These are phyloP conservation scores for Eupsittula cactorum DNA, from an alignment of 2,113 vertebrate genomes.

Conservation along the genomic window DNA sequence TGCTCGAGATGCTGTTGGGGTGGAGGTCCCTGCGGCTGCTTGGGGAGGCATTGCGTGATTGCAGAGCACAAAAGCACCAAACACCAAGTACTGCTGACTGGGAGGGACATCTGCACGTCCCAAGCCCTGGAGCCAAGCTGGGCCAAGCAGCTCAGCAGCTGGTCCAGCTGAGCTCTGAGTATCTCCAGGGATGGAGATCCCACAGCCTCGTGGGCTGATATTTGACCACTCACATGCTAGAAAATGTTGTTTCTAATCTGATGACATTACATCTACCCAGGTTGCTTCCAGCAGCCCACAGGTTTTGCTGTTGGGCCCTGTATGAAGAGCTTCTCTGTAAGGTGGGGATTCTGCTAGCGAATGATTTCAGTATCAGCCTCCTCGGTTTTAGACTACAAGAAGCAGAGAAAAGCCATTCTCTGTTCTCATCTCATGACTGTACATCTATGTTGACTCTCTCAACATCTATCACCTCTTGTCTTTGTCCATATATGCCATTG, in stretches of 20 bases:
- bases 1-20: background rate
- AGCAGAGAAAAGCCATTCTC: background rate
- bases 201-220: background rate
- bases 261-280: background rate
- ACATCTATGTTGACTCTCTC: background rate
- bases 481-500: rapidly evolving
- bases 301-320: background rate
- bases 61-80: background rate
- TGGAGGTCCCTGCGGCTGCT: rapidly evolving
- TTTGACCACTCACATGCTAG: background rate
- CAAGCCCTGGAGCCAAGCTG: background rate
- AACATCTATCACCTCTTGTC: background rate
- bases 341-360: background rate
- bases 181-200: background rate
- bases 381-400: background rate
- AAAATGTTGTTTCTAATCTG: background rate
- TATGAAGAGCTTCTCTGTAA: background rate
- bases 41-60: rapidly evolving
- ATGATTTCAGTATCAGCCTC: background rate
- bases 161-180: background rate
- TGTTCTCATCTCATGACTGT: rapidly evolving
- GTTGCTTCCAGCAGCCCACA: background rate
- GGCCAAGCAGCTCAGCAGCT: rapidly evolving
- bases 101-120: background rate
- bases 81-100: background rate